Evolutionary conservation across 1,140 invertebrate genomes (phyloP).

Genomic region (Papilio polytes): DNA sequence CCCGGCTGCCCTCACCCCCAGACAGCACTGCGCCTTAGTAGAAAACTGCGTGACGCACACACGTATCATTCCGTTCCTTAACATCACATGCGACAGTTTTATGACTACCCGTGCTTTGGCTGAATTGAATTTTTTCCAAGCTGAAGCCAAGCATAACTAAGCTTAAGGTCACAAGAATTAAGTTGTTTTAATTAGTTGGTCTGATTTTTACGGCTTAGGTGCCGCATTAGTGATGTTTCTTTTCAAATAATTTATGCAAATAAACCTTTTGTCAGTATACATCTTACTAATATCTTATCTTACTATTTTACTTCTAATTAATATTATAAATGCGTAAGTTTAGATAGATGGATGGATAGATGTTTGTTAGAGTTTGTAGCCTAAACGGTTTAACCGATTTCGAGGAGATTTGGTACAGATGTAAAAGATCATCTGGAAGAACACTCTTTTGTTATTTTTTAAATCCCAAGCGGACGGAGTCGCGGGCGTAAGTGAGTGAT

Average conservation of each 20-base stretch:
- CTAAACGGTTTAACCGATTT: no score
- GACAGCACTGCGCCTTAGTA: slow-evolving; percentile 15
- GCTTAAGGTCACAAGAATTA: neutral
- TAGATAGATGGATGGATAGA: no score
- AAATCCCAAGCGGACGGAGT: no score
- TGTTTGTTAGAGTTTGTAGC: no score
- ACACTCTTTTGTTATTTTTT: no score
- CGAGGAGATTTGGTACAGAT: no score
- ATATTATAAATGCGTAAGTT: no score
- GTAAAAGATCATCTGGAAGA: no score
- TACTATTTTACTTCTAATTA: no score
- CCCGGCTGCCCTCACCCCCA: neutral
- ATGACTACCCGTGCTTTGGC: neutral
- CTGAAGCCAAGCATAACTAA: neutral
- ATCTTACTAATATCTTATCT: no score
- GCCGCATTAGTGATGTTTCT: neutral
- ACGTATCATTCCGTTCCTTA: slow-evolving; percentile 14
- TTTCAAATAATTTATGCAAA: neutral
- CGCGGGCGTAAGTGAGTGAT: no score
- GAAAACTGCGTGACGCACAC: neutral
- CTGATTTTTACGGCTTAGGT: neutral
- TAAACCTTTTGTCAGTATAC: neutral
- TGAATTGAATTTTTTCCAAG: neutral
- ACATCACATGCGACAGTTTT: slow-evolving; percentile 24
- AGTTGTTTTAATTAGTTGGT: neutral